Percentiles rank a stretch among this genome's conserved stretches.
phyloP scores from a whole-genome alignment of 2,113 vertebrate species.

The Cyrtonyx montezumae region DNA sequence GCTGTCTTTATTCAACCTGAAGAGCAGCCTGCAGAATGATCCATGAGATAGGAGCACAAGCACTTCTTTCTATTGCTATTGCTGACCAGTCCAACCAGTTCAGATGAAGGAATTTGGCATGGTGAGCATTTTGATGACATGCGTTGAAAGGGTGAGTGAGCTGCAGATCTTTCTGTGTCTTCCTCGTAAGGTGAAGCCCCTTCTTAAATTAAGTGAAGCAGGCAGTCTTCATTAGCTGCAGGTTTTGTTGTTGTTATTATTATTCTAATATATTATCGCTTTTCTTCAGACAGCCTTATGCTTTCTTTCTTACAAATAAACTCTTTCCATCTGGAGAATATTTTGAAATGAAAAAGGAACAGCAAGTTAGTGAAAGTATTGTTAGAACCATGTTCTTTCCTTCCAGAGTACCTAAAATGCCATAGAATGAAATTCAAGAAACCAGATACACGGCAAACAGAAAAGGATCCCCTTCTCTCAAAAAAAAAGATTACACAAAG shows the following conservation, averaged over 20 bases:
- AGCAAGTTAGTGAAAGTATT: conserved; percentile 10
- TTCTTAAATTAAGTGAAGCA: conserved; percentile 50
- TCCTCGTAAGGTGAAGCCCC: conserved; percentile 43
- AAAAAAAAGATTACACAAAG: background rate
- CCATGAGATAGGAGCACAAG: background rate
- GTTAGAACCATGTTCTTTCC: background rate
- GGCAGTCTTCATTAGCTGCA: conserved; percentile 37
- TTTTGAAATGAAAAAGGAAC: conserved; percentile 39
- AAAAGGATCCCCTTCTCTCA: background rate
- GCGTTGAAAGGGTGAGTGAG: background rate
- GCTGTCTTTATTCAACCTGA: background rate
- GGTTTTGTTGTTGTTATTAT: conserved; percentile 57
- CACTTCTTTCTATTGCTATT: background rate
- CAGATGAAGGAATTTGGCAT: background rate
- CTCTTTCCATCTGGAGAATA: conserved; percentile 52
- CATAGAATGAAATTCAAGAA: background rate
- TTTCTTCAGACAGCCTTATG: conserved; percentile 52
- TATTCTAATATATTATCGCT: conserved; percentile 65
- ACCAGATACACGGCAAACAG: background rate
- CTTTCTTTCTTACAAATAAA: conserved; percentile 58
- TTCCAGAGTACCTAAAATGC: background rate
- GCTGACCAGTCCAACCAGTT: conserved; percentile 42
- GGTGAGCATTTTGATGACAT: conserved; percentile 12
- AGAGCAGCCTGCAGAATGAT: background rate
- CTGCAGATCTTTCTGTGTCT: conserved; percentile 13